phyloP scores from a whole-genome alignment of 2,797 vertebrate species.

The Spondyliosoma cantharus region DNA sequence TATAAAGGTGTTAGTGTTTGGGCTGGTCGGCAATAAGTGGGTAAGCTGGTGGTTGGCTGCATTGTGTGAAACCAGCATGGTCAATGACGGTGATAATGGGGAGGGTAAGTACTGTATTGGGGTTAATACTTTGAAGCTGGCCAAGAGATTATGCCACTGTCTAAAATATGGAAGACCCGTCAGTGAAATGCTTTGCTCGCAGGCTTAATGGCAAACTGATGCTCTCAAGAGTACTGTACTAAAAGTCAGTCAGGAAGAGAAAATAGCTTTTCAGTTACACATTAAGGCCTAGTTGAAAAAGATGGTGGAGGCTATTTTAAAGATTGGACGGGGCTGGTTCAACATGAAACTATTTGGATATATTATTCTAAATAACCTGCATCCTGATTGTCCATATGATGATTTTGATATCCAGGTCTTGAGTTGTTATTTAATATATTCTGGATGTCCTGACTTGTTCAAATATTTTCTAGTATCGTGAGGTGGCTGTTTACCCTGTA shows the following conservation, averaged over 20 bases:
- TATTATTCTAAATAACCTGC: background rate
- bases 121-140: slow-evolving; percentile 78
- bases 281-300: background rate
- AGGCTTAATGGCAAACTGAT: slow-evolving; percentile 17
- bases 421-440: background rate
- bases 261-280: background rate
- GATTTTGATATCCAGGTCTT: background rate
- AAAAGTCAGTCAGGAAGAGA: background rate
- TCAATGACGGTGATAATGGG: slow-evolving; percentile 73
- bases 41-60: slow-evolving; percentile 55
- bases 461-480: background rate
- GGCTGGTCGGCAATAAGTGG: slow-evolving; percentile 56
- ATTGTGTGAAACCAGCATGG: slow-evolving; percentile 65
- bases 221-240: background rate
- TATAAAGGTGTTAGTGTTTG: slow-evolving; percentile 64
- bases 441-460: background rate
- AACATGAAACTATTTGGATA: background rate
- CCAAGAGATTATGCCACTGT: slow-evolving; percentile 68
- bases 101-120: slow-evolving; percentile 73
- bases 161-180: slow-evolving; percentile 62
- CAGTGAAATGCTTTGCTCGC: slow-evolving; percentile 20
- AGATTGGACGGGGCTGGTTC: background rate
- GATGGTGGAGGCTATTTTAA: background rate
- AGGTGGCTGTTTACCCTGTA: background rate
- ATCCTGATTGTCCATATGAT: background rate